phyloP scores from a whole-genome alignment of 2,888 invertebrate species.

The Mythimna pallens region DNA sequence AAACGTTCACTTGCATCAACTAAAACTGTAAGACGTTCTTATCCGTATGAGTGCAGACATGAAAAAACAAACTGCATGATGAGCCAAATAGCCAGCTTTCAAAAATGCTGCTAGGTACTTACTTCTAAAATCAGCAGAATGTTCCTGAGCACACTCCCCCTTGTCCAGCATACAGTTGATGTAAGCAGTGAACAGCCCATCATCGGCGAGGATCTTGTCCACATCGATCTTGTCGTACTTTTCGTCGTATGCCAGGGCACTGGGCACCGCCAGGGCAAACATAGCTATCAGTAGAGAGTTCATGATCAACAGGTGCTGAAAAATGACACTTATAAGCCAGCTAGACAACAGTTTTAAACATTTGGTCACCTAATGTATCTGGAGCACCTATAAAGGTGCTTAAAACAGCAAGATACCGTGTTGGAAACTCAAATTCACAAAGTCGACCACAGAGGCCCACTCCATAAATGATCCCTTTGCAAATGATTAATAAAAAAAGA shows the following conservation, averaged over 20 bases:
- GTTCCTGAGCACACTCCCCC: slow-evolving; percentile 78
- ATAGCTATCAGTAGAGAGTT: slow-evolving; percentile 65
- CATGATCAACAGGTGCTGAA: slow-evolving; percentile 64
- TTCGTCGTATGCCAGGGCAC: slow-evolving; percentile 80
- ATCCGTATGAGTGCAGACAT: too few species aligned
- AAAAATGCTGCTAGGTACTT: slow-evolving; percentile 52
- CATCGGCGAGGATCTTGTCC: slow-evolving; percentile 81
- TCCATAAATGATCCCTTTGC: too few species aligned
- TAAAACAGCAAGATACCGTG: too few species aligned
- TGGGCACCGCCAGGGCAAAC: slow-evolving; percentile 62
- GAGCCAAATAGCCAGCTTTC: neutral
- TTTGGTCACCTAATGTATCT: too few species aligned
- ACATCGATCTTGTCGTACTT: slow-evolving; percentile 82
- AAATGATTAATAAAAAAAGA: too few species aligned
- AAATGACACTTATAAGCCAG: neutral
- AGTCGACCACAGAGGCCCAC: too few species aligned
- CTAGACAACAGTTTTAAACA: too few species aligned
- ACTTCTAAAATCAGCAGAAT: slow-evolving; percentile 81
- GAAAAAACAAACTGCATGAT: too few species aligned
- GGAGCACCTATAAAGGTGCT: too few species aligned
- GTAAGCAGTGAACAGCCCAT: slow-evolving; percentile 75
- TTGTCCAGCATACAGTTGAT: slow-evolving; percentile 82
- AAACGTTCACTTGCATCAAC: neutral
- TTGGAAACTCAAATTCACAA: too few species aligned
- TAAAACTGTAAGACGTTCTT: neutral